phyloP scores from a whole-genome alignment of 2,888 invertebrate genomes.

The Rhogogaster chlorosoma region DNA sequence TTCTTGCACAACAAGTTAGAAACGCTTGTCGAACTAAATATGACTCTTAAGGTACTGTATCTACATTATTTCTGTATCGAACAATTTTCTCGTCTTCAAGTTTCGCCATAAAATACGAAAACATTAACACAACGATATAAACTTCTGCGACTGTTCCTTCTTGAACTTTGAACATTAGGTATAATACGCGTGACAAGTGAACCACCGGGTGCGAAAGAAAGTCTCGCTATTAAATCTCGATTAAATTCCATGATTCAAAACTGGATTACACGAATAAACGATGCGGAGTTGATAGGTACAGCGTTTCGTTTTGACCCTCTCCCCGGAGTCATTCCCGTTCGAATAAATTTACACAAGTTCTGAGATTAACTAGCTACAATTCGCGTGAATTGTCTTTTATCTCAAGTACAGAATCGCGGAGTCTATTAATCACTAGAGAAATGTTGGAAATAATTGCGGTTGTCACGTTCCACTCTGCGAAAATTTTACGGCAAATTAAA shows the following conservation, averaged over 20 bases:
- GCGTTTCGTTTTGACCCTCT: background rate
- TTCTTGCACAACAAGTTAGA: background rate
- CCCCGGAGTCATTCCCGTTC: background rate
- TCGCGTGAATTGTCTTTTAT: background rate
- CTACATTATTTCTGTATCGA: background rate
- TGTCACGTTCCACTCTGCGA: background rate
- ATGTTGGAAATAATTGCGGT: background rate
- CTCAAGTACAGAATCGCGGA: background rate
- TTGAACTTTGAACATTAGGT: background rate
- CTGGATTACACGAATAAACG: background rate
- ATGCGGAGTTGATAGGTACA: background rate
- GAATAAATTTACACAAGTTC: background rate
- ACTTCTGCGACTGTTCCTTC: background rate
- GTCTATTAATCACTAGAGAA: background rate
- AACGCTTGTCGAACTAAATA: background rate
- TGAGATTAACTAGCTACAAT: background rate
- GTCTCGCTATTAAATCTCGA: background rate
- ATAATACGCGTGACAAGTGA: background rate
- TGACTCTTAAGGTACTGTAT: background rate
- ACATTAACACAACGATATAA: background rate
- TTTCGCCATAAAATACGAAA: background rate
- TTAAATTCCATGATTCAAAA: background rate
- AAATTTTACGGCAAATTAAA: background rate
- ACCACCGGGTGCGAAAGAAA: background rate
- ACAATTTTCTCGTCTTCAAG: background rate